Evolutionary conservation across 2,113 vertebrate genomes (phyloP), one percentile per base, ranked within the genome.

Genomic region (Hassar affinis): DNA sequence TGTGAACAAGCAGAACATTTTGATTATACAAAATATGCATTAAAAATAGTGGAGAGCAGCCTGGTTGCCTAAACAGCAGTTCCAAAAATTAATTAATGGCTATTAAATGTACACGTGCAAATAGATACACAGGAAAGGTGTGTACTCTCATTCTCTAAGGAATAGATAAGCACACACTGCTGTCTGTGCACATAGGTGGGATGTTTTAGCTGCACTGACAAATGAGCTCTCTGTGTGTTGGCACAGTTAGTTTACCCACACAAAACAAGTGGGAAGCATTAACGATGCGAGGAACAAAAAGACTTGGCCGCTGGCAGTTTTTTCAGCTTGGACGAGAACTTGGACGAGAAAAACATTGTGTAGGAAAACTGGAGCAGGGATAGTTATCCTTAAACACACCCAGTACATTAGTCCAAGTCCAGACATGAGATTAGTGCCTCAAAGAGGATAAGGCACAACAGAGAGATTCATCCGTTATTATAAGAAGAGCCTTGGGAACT

Each of bases 211-310:
- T 30, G 77, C 27, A 4, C 6, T 49, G 52, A 56, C 15, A 51
- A 45, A 45, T 85, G 68, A 80, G 68, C 33, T n/a, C 35, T 57
- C 33, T 69, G 42, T 57, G 8, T 52, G 54, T 30, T 77, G 74
- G 74, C 25, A 57, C 25, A 38, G 61, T 51, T 25, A 20, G 49
- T 64, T 61, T 66, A 64, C 47, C 18, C 51, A 38, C 51, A n/a
- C 17, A 61, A 79, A 38, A 64, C 45, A 51, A 81, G 82, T 54
- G 57, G 66, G 61, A 52, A 49, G 85, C 83, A 72, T 54, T 56
- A 81, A 66, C 33, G 90, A 89, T 45, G n/a, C 42, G 27, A 78
- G 74, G 27, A 86, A 84, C 49, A 85, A 89, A 91, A 89, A 89
- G 90, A 86, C 89, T 25, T 7, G 68, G 72, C 77, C 88, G 84